These are phyloP conservation scores for Montipora cactus DNA, from an alignment of 64 coral and sea anemone species.

Conservation along the genomic window DNA sequence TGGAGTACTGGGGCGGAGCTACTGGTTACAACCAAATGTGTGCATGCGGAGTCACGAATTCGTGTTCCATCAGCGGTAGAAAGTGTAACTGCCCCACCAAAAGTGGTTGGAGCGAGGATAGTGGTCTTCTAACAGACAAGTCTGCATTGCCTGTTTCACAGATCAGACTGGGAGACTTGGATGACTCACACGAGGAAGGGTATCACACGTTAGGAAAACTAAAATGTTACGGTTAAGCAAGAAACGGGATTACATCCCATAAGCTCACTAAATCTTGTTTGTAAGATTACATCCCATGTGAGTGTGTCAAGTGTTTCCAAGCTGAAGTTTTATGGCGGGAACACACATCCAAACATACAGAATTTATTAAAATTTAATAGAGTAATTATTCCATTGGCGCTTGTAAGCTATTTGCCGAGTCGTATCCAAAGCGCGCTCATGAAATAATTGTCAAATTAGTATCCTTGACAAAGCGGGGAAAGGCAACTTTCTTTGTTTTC, in stretches of 20 bases:
- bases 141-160: constrained; percentile 1
- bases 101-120: background rate
- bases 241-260: background rate
- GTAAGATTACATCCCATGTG: no score
- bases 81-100: background rate
- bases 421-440: no score
- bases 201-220: constrained; percentile 34
- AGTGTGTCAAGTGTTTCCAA: no score
- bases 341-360: no score
- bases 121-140: constrained; percentile 26
- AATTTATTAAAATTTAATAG: no score
- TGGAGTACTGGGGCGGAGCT: constrained; percentile 7
- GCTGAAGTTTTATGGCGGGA: no score
- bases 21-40: background rate
- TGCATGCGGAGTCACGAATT: background rate
- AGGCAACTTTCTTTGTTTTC: no score
- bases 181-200: background rate
- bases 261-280: background rate
- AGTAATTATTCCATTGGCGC: no score
- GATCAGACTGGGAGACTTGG: constrained; percentile 19
- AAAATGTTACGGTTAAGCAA: constrained; percentile 9
- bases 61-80: background rate
- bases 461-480: no score
- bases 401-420: no score
- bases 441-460: no score